Base-by-base conservation (phyloP, 1,140 invertebrate genomes). In the Fopius arisanus region DNA sequence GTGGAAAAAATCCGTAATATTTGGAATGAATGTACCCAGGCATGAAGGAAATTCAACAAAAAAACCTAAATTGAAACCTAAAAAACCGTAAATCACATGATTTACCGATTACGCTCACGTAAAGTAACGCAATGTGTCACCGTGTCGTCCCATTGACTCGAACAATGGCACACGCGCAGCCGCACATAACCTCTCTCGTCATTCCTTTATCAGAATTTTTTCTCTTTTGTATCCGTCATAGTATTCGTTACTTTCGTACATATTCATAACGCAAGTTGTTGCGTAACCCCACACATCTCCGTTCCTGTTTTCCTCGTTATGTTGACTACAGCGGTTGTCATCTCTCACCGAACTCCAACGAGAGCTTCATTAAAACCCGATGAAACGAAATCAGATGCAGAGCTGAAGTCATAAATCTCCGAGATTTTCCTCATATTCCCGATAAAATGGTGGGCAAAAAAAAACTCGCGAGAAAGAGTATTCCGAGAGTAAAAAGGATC, bases 211-310 rank as follows among this genome's bases (percentile, higher is more conserved):
- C 23, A 19, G 21, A 9, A 21, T 68, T 28, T 51, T 40, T 31
- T 78, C 78, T 74, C 68, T 48, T 67, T 71, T 72, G 54, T 75
- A 19, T 29, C 65, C 71, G 16, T 48, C 75, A 69, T 75, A 70
- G 74, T 69, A 78, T 75, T 79, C 80, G 81, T 80, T 84, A 81
- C 81, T 83, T 84, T 75, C 83, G 72, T 83, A 80, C 83, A 83
- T 85, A 85, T 83, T 84, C 82, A 83, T 83, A 84, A 82, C 80
- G 48, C 65, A 41, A 28, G 21, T 43, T 67, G 82, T 83, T 85
- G 76, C 78, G 76, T 80, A 81, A 80, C 80, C 73, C 74, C 76
- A 43, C 28, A 77, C 75, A 77, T 59, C 78, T 71, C 51, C 75
- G 37, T 77, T 77, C 69, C 41, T 69, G 62, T 67, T 68, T 78